Percentiles rank a stretch among this genome's conserved stretches.
Conservation (phyloP, 2,888 invertebrate species). For the Ormyrus labotus region DNA sequence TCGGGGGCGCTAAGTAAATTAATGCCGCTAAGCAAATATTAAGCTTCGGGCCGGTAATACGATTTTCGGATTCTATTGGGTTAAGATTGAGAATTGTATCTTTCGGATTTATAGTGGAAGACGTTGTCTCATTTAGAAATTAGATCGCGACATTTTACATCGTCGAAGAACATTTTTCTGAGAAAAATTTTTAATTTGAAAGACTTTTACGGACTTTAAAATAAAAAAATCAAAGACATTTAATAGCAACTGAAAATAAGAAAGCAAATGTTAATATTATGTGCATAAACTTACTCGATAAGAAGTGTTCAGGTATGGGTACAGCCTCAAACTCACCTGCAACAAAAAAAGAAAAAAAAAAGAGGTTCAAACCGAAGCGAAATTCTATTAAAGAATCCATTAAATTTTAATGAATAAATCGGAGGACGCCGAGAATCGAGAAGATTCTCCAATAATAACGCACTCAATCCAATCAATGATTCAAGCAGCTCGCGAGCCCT, state of each 20-base stretch:
- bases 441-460: neutral
- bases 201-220: too few relatives aligned
- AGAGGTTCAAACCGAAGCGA: neutral
- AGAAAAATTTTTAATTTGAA: neutral
- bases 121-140: too few relatives aligned
- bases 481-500: neutral
- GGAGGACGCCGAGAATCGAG: neutral
- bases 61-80: too few relatives aligned
- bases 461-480: slow-evolving; percentile 15
- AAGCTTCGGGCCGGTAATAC: neutral
- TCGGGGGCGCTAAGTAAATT: neutral
- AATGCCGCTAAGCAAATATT: neutral
- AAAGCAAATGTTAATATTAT: neutral
- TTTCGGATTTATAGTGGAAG: too few relatives aligned
- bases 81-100: too few relatives aligned
- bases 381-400: neutral
- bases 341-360: slow-evolving; percentile 17
- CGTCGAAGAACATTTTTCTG: neutral
- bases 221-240: too few relatives aligned
- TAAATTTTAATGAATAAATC: neutral
- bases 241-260: too few relatives aligned
- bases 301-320: too few relatives aligned
- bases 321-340: slow-evolving; percentile 35
- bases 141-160: neutral
- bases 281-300: too few relatives aligned